Evolutionary conservation across 2,888 invertebrate genomes (phyloP), one percentile per base, ranked within the genome.

Genomic region (Galeruca laticollis): DNA sequence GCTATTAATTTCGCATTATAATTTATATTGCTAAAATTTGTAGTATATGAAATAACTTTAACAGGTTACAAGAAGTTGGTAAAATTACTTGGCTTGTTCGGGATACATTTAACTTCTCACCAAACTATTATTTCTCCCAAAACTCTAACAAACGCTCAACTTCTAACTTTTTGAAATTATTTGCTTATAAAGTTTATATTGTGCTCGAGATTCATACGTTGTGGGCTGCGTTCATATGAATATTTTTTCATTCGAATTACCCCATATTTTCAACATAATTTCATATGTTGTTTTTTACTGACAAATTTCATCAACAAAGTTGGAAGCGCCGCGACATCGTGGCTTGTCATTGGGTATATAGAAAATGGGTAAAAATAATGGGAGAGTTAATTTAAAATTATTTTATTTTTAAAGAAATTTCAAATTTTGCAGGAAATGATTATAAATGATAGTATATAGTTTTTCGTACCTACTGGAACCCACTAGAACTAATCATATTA

Each of bases 41-140:
- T 70, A 70, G 66, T 68, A 68, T 70, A 70, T 70, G 60, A 70
- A 72, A 72, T 72, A 72, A 72, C 69, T 72, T 72, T 69, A 69
- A 68, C 72, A 72, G 69, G 72, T 72, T 72, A 66, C 64, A 64
- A 62, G 65, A 72, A 72, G 63, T 70, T 70, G 54, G 60, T 67
- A 21, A 59, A 69, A 72, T 72, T 72, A 72, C 69, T 72, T 67
- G 72, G 62, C 47, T 67, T 54, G 62, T 60, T 54, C 52, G 49
- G 67, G 72, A 72, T 67, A 69, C 69, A 72, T 72, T 69, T 63
- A 69, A 69, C 66, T 72, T 72, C 49, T 51, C 57, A 59, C 49
- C 40, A 54, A 69, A 72, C 72, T 72, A 72, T 69, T 69, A 66
- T 66, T 66, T 65, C 60, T 52, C 37, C 59, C 47, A 10, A 26